phyloP scores from a whole-genome alignment of 2,797 vertebrate species.

The Phataginus tetradactyla region DNA sequence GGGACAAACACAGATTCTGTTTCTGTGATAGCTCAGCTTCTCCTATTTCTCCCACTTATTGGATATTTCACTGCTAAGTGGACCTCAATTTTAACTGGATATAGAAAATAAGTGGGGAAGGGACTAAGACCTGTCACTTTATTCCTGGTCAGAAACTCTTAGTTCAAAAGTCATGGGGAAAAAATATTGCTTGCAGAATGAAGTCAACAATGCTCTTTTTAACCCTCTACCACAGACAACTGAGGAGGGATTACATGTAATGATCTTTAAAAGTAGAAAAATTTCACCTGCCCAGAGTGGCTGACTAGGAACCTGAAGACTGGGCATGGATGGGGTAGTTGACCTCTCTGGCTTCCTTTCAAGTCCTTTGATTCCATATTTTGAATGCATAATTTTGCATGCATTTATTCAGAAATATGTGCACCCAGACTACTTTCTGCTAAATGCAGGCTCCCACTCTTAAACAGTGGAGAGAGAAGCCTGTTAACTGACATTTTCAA shows the following conservation, averaged over 20 bases:
- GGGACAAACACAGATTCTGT: background rate
- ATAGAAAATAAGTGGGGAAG: background rate
- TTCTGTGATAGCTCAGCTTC: background rate
- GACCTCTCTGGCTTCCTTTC: slow-evolving; percentile 60
- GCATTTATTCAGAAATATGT: slow-evolving; percentile 78
- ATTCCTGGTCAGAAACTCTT: background rate
- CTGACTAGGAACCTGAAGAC: background rate
- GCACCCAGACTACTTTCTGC: slow-evolving; percentile 70
- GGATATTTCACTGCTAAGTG: background rate
- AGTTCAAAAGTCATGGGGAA: background rate
- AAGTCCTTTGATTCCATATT: slow-evolving; percentile 54
- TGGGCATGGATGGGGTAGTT: background rate
- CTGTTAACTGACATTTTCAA: slow-evolving; percentile 80
- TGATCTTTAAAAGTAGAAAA: background rate
- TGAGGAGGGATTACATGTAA: background rate
- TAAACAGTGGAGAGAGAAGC: slow-evolving; percentile 68
- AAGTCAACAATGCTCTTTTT: background rate
- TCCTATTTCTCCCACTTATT: background rate
- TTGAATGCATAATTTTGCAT: slow-evolving; percentile 67
- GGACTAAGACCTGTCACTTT: background rate
- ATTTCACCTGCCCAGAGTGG: background rate
- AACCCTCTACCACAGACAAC: background rate
- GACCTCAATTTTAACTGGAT: background rate
- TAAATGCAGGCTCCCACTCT: slow-evolving; percentile 78
- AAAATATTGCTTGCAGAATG: slow-evolving; percentile 5